Base-by-base conservation (phyloP, 2,797 vertebrate genomes). In the Nyctalus aviator region DNA sequence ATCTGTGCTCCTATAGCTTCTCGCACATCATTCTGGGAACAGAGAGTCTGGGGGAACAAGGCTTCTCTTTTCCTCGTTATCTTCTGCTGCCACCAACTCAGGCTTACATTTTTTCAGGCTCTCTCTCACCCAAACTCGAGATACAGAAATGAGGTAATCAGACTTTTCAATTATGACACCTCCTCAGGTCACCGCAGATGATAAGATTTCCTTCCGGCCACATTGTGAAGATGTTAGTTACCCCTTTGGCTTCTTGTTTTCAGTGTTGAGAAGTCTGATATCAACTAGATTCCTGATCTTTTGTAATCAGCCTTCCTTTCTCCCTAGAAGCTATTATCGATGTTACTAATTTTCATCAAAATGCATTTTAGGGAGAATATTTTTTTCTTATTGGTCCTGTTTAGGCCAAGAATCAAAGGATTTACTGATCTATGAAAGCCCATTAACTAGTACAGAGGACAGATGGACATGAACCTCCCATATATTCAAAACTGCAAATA, bases 141-240 rank as follows among this genome's bases (percentile, higher is more conserved):
- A 81, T n/a, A 84, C 21, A 69, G 48, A 55, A 75, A 57, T 12
- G 50, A 69, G 37, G 12, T 41, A 4, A 77, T 48, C 12, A 8
- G 15, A 41, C 1, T 37, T 8, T 41, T 77, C 32, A 46, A 3
- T 73, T 53, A 21, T 25, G 46, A 77, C 27, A 64, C 4, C 46
- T 66, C 17, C 6, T 90, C 41, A 72, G 84, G 75, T 62, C 64
- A 17, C 8, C 5, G 17, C 21, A 25, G 30, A 59, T 21, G 20
- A 23, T 35, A 62, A 59, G 37, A 69, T 75, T 46, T 90, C 30
- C 41, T 59, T 76, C 32, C 50, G 62, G 84, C 27, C 14, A 64
- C 6, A 8, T 62, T 94, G 55, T 57, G n/a, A 93, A 88, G 73
- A 73, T 73, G 41, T 94, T 78, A 82, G 72, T 62, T 83, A 85